A percentile compares a stretch with the other conserved stretches of the same genome.
phyloP scores from a whole-genome alignment of 2,797 vertebrate genomes.

The Carduelis carduelis region DNA sequence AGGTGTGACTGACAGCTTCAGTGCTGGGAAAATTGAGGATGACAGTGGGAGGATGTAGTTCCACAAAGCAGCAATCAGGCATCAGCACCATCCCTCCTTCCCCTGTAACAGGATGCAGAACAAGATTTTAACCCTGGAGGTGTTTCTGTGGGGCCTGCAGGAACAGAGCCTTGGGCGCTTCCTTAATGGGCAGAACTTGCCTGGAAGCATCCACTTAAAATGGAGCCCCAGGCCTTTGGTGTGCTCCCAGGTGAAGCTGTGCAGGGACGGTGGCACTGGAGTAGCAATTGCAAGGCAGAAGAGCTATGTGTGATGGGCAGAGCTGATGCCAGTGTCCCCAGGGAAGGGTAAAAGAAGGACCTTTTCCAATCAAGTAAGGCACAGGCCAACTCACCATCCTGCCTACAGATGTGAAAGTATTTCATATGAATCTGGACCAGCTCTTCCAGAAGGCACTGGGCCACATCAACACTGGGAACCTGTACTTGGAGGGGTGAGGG shows the following conservation, averaged over 20 bases:
- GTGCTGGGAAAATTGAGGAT: neutral
- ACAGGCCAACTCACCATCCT: neutral
- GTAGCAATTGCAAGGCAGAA: neutral
- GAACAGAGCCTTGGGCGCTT: rapidly evolving
- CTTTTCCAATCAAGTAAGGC: rapidly evolving
- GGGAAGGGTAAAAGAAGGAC: rapidly evolving
- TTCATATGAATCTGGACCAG: rapidly evolving
- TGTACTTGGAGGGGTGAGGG: rapidly evolving
- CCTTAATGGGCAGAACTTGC: neutral
- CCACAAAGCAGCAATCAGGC: neutral
- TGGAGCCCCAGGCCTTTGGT: rapidly evolving
- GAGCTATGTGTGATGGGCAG: rapidly evolving
- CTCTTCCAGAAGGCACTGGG: neutral
- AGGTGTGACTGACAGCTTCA: neutral
- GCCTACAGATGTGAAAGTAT: rapidly evolving
- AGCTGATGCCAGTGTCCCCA: neutral
- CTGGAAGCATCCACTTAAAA: neutral
- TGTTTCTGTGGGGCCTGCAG: rapidly evolving
- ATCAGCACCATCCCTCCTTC: too few relatives aligned
- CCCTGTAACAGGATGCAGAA: neutral
- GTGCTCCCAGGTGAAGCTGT: neutral
- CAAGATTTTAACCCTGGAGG: neutral
- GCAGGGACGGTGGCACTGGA: rapidly evolving
- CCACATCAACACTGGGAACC: neutral
- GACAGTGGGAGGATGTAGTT: rapidly evolving